phyloP scores from a whole-genome alignment of 2,113 vertebrate genomes.

The Pelecanoides urinatrix region DNA sequence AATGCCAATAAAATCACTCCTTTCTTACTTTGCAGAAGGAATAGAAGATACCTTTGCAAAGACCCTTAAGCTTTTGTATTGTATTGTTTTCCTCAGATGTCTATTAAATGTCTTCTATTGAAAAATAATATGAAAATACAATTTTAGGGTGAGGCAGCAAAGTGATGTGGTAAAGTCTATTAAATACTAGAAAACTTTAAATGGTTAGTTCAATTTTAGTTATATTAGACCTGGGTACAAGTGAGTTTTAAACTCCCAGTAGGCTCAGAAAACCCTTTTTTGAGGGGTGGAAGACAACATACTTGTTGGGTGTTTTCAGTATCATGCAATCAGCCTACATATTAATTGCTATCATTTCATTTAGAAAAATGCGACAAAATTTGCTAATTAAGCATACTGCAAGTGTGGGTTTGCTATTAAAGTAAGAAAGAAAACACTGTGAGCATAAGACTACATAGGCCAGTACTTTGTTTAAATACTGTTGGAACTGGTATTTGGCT shows the following conservation, averaged over 20 bases:
- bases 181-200: constrained; percentile 42
- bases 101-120: constrained; percentile 61
- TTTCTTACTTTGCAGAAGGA: constrained; percentile 51
- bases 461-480: constrained; percentile 30
- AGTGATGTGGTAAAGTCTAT: constrained; percentile 12
- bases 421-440: constrained; percentile 5
- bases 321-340: constrained; percentile 1
- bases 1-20: constrained; percentile 58
- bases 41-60: constrained; percentile 40
- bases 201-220: constrained; percentile 32
- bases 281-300: not conserved
- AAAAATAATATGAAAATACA: constrained; percentile 44
- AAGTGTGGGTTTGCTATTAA: constrained; percentile 22
- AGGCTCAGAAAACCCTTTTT: constrained; percentile 22
- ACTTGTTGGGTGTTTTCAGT: constrained; percentile 17
- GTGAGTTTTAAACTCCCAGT: not conserved
- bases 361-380: constrained; percentile 19
- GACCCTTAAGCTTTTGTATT: constrained; percentile 51
- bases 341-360: constrained; percentile 31
- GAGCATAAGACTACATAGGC: constrained; percentile 4
- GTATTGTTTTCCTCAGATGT: constrained; percentile 62
- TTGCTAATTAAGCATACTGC: constrained; percentile 27
- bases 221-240: constrained; percentile 22
- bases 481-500: not conserved
- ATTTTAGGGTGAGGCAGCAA: constrained; percentile 31